Percentiles rank a stretch among this genome's conserved stretches.
phyloP scores from a whole-genome alignment of 2,797 vertebrate genomes.

The Loris lydekkerianus region DNA sequence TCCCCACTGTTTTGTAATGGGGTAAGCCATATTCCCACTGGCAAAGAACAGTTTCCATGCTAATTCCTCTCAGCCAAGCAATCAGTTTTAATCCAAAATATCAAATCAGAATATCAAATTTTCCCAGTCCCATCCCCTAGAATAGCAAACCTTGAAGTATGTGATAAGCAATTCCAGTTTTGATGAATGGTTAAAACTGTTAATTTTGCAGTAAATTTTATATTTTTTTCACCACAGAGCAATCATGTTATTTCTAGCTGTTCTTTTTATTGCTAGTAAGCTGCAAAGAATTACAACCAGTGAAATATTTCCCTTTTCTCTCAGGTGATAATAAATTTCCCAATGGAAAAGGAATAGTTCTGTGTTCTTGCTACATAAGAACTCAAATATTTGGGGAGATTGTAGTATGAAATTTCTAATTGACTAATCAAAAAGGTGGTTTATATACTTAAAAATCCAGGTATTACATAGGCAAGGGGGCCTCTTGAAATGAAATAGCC shows the following conservation, averaged over 20 bases:
- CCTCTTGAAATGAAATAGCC: constrained; percentile 9
- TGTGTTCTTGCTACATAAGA: constrained; percentile 47
- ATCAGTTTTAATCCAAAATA: constrained; percentile 55
- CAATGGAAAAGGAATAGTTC: constrained; percentile 55
- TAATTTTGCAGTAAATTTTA: constrained; percentile 73
- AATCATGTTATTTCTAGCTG: constrained; percentile 50
- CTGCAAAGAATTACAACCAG: constrained; percentile 4
- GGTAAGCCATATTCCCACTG: background rate
- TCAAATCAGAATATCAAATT: constrained; percentile 40
- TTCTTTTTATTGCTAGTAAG: constrained; percentile 60
- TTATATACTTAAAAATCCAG: constrained; percentile 6
- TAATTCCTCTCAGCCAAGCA: background rate
- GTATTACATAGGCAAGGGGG: background rate
- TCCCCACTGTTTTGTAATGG: background rate
- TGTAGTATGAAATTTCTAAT: constrained; percentile 45
- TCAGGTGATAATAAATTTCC: constrained; percentile 54
- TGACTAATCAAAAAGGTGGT: constrained; percentile 25
- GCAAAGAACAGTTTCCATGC: background rate
- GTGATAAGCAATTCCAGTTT: constrained; percentile 69
- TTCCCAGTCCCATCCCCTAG: constrained; percentile 15
- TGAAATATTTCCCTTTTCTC: constrained; percentile 68
- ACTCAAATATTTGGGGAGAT: constrained; percentile 60
- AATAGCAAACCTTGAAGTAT: constrained; percentile 79
- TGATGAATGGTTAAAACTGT: constrained; percentile 67
- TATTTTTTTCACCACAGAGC: constrained; percentile 71